These are phyloP conservation scores for Caenorhabditis sinica DNA, from an alignment of 2,888 invertebrate genomes.

Conservation along the genomic window DNA sequence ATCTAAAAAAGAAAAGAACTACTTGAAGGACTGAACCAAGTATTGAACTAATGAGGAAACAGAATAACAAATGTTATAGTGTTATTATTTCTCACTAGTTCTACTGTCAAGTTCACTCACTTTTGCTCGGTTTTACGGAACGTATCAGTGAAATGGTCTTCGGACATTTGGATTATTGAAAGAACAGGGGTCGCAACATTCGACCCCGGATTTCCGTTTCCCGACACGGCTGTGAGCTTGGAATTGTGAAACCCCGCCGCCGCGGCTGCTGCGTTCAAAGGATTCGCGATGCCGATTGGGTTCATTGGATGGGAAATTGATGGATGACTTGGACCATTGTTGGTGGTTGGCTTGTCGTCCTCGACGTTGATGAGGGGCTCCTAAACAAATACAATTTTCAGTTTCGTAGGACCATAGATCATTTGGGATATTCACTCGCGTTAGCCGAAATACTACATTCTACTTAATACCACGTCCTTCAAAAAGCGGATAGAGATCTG, in stretches of 20 bases:
- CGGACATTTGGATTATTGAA: slow-evolving; percentile 71
- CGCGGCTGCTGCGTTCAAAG: slow-evolving; percentile 35
- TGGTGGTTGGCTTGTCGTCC: slow-evolving; percentile 39
- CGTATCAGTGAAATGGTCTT: slow-evolving; percentile 73
- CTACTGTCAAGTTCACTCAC: slow-evolving; percentile 18
- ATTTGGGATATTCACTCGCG: background rate
- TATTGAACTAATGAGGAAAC: background rate
- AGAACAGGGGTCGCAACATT: slow-evolving; percentile 60
- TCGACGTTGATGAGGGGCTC: slow-evolving; percentile 29
- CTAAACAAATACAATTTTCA: background rate
- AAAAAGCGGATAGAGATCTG: slow-evolving; percentile 12
- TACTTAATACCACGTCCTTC: background rate
- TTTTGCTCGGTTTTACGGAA: slow-evolving; percentile 64
- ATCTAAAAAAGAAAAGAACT: slow-evolving; percentile 34
- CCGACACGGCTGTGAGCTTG: slow-evolving; percentile 50
- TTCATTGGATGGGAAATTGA: slow-evolving; percentile 15
- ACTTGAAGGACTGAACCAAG: background rate
- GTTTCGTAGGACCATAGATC: background rate
- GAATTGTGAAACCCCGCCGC: slow-evolving; percentile 56
- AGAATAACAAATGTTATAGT: background rate
- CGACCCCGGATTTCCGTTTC: slow-evolving; percentile 60
- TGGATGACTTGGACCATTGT: slow-evolving; percentile 16
- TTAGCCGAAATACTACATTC: slow-evolving; percentile 18
- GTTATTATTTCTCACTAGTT: background rate
- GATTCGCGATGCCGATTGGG: slow-evolving; percentile 66